Percentiles rank a stretch among this genome's conserved stretches.
Evolutionary conservation across 1,140 invertebrate species (phyloP).

Genomic region (Reticulitermes speratus): DNA sequence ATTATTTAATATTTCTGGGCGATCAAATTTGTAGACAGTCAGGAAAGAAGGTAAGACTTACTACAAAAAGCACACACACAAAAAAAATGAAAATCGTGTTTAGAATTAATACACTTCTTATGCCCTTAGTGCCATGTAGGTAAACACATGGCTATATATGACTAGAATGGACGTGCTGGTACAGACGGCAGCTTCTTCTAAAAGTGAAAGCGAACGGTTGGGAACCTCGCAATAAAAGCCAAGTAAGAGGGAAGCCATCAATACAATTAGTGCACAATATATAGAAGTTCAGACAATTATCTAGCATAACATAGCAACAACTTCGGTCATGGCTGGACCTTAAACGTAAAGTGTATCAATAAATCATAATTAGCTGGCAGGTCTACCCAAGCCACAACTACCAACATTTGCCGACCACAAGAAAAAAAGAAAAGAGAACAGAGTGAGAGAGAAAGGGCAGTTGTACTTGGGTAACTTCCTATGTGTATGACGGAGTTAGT

Average conservation of each 20-base stretch:
- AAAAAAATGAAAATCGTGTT: too few species aligned
- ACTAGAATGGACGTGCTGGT: too few species aligned
- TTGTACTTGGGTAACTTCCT: background rate
- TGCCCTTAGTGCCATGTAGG: too few species aligned
- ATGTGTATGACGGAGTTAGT: slow-evolving; percentile 13
- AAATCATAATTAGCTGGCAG: slow-evolving; percentile 16
- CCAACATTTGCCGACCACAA: background rate
- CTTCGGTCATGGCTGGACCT: slow-evolving; percentile 5
- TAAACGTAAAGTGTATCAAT: slow-evolving; percentile 12
- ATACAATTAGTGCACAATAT: background rate
- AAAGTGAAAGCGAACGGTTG: background rate
- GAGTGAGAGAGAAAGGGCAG: background rate
- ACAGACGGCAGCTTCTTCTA: background rate
- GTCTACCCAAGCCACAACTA: background rate
- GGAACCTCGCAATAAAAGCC: background rate
- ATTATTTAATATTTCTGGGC: too few species aligned
- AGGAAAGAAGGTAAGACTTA: too few species aligned
- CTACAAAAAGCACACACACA: too few species aligned
- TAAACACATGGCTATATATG: too few species aligned
- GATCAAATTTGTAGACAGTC: too few species aligned
- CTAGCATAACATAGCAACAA: background rate
- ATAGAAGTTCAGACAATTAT: background rate
- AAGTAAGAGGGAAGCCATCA: background rate
- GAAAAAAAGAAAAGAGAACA: background rate
- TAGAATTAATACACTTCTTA: too few species aligned